phyloP scores from a whole-genome alignment of 1,140 invertebrate species.

The Fopius arisanus region DNA sequence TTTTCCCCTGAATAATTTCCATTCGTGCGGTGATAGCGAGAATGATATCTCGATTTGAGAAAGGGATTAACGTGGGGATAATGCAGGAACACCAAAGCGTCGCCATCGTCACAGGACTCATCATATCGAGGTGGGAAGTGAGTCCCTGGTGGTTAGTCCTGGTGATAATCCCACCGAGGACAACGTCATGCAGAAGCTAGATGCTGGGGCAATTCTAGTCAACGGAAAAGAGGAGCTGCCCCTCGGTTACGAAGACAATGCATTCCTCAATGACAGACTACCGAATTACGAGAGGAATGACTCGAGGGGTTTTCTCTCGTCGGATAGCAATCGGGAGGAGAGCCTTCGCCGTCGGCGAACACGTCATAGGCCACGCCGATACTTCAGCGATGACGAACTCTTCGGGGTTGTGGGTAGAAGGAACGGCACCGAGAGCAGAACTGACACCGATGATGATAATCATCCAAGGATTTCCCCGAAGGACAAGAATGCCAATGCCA shows the following conservation, averaged over 20 bases:
- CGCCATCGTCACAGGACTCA: slow-evolving; percentile 25
- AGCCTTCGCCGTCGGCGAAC: slow-evolving; percentile 14
- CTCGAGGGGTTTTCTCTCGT: not conserved
- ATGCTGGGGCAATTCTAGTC: slow-evolving; percentile 63
- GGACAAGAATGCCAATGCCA: slow-evolving; percentile 57
- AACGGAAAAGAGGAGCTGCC: slow-evolving; percentile 76
- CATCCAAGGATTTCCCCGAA: slow-evolving; percentile 30
- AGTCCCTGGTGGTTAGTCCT: slow-evolving; percentile 50
- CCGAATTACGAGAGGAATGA: slow-evolving; percentile 17
- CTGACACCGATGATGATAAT: slow-evolving; percentile 29
- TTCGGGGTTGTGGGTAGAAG: slow-evolving; percentile 31
- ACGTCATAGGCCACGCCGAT: slow-evolving; percentile 25
- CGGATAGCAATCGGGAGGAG: not conserved
- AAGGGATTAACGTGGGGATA: not conserved
- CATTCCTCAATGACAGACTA: slow-evolving; percentile 19
- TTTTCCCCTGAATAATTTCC: no score
- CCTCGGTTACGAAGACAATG: slow-evolving; percentile 41
- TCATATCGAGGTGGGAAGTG: slow-evolving; percentile 61
- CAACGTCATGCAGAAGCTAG: slow-evolving; percentile 59
- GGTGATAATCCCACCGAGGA: slow-evolving; percentile 52
- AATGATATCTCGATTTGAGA: no score
- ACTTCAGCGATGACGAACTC: slow-evolving; percentile 37
- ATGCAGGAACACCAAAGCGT: slow-evolving; percentile 28
- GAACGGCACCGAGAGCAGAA: slow-evolving; percentile 24
- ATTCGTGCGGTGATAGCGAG: no score